These are phyloP conservation scores for Chrysopa pallens DNA, from an alignment of 1,140 invertebrate genomes.

Conservation along the genomic window DNA sequence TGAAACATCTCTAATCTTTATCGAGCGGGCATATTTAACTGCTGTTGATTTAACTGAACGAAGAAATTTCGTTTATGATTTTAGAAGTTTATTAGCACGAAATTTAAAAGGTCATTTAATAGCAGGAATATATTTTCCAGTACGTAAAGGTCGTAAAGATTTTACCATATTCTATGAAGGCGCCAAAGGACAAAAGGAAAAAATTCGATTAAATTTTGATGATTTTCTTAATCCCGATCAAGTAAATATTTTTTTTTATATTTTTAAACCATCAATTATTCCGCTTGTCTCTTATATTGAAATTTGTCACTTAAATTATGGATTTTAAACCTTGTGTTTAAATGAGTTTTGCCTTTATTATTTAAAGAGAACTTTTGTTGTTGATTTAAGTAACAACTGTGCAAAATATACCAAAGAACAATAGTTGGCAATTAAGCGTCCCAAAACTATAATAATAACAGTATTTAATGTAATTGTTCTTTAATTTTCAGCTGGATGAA, in stretches of 20 bases:
- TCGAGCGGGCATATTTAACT: constrained; percentile 57
- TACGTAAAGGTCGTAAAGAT: constrained; percentile 37
- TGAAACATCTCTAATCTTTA: constrained; percentile 52
- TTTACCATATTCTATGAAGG: constrained; percentile 68
- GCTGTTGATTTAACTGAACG: constrained; percentile 72
- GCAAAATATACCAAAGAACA: too few species aligned
- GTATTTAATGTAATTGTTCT: too few species aligned
- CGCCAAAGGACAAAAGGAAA: constrained; percentile 35
- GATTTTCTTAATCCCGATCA: constrained; percentile 39
- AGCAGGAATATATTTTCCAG: constrained; percentile 69
- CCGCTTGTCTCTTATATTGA: constrained; percentile 3
- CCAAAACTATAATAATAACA: too few species aligned
- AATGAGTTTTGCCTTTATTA: too few species aligned
- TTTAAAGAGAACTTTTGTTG: too few species aligned
- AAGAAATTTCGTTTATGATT: constrained; percentile 75
- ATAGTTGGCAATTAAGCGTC: too few species aligned
- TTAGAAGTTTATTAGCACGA: constrained; percentile 61
- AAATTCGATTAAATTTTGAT: constrained; percentile 50
- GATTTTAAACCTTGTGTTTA: too few species aligned
- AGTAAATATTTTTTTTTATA: constrained; percentile 29
- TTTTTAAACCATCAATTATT: too few species aligned
- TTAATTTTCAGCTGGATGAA: constrained; percentile 36
- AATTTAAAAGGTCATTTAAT: constrained; percentile 61
- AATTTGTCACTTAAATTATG: too few species aligned
- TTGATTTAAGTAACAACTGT: too few species aligned